Base-by-base conservation (phyloP, 2,113 vertebrate species). In the Phasianus colchicus region DNA sequence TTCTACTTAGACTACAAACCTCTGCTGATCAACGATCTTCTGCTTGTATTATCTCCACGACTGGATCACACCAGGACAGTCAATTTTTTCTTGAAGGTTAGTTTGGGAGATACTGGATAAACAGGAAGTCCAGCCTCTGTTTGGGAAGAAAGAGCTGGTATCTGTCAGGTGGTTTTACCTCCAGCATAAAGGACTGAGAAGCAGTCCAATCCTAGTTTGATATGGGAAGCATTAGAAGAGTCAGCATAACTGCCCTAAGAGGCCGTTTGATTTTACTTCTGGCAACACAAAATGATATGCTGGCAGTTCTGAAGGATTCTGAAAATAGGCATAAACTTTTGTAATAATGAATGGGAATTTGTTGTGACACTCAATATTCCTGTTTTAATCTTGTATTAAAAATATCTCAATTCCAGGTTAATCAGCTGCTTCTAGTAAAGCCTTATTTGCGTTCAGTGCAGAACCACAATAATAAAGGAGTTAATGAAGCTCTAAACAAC, bases 1-100 rank as follows among this genome's bases (percentile, higher is more conserved):
- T 99, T 99, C 95, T 99, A 99, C 83, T 95, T 99, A 92, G 99
- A 99, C 45, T 99, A 97, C 91, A 99, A 99, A 89, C 99, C 99
- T 17, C 97, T 99, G 19, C 90, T 99, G 55, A 96, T 99, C 58
- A 99, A 99, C 24, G 98, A 99, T 97, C 98, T 99, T 10, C 95
- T 99, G 57, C 95, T 98, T 64, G 98, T 99, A n/a, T 97, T 99
- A 73, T 98, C 98, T 32, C 98, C 99, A 61, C 98, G 98, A 40
- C 88, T 99, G 85, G 99, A 99, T 96, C 99, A 99, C 93, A 99
- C 98, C 66, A 96, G 98, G 89, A 98, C 99, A 4, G 99, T 99
- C 73, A 95, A 60, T 90, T 99, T 97, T 95, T 99, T 99, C 95
- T 96, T 98, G 80, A 99, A 99, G 98, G 99, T 99, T 93, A 97